Percentiles rank a stretch among this genome's conserved stretches.
Evolutionary conservation across 2,113 vertebrate species (phyloP).

Genomic region (Sula dactylatra): DNA sequence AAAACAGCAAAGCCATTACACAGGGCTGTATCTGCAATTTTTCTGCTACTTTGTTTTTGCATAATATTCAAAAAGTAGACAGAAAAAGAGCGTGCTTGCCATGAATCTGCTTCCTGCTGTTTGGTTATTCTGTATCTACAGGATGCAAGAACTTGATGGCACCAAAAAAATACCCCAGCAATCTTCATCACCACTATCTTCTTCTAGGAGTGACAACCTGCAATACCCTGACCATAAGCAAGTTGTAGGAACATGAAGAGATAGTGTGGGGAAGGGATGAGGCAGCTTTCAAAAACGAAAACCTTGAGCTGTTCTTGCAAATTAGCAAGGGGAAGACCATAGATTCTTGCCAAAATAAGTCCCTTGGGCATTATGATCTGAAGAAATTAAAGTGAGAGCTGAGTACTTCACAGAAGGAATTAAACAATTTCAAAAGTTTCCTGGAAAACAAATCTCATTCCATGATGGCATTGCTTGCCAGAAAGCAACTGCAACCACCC

Average conservation of each 20-base stretch:
- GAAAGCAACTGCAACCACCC: not conserved
- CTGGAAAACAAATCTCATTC: not conserved
- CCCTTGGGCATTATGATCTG: not conserved
- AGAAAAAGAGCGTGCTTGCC: constrained; percentile 2
- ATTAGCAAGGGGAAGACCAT: not conserved
- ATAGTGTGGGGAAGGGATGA: not conserved
- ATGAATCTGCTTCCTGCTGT: constrained; percentile 32
- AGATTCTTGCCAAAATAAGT: not conserved
- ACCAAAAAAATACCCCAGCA: not conserved
- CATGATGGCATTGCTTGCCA: not conserved
- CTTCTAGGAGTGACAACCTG: not conserved
- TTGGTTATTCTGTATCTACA: not conserved
- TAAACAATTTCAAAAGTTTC: not conserved
- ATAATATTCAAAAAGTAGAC: not conserved
- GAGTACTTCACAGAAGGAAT: not conserved
- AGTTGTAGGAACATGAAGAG: not conserved
- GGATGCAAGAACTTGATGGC: constrained; percentile 9
- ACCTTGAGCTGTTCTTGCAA: not conserved
- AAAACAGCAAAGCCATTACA: not conserved
- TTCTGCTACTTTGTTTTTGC: not conserved
- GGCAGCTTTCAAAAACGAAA: not conserved
- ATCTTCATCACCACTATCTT: not conserved
- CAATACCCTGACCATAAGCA: not conserved
- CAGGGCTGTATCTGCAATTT: not conserved
- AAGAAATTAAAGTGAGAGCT: not conserved